Evolutionary conservation across 2,113 vertebrate species (phyloP).

Genomic region (Galemys pyrenaicus): DNA sequence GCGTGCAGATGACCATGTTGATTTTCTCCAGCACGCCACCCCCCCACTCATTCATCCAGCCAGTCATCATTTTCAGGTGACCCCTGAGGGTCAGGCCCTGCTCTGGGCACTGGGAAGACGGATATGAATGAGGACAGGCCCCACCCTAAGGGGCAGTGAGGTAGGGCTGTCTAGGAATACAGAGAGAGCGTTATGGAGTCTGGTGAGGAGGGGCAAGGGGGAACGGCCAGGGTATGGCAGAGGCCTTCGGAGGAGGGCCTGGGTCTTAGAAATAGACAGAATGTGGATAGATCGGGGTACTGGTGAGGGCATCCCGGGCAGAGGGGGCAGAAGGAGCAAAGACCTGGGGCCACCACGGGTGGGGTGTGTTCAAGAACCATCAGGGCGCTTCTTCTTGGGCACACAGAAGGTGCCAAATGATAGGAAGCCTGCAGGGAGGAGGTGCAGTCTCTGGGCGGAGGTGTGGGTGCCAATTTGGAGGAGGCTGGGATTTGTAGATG

Average conservation of each 20-base stretch:
- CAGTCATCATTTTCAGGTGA: neutral
- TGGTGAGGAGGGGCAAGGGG: neutral
- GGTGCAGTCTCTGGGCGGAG: neutral
- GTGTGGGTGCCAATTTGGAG: neutral
- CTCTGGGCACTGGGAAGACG: neutral
- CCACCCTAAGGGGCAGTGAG: neutral
- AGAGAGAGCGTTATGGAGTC: neutral
- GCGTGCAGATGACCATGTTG: neutral
- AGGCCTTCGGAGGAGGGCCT: neutral
- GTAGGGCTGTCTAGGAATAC: neutral
- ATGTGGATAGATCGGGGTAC: neutral
- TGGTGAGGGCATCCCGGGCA: neutral
- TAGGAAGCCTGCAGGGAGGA: neutral
- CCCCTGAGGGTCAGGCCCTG: neutral
- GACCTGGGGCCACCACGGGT: neutral
- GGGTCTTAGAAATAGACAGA: neutral
- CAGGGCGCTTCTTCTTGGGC: neutral
- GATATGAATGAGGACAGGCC: neutral
- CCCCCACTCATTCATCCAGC: neutral
- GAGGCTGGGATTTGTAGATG: neutral
- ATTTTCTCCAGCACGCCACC: too few relatives aligned
- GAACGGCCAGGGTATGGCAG: neutral
- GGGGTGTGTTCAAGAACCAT: neutral
- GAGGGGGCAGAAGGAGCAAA: neutral
- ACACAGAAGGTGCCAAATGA: neutral